A percentile compares a stretch with the other conserved stretches of the same genome.
These are phyloP conservation scores for Camelus bactrianus DNA, from an alignment of 2,113 vertebrate species.

Conservation along the genomic window DNA sequence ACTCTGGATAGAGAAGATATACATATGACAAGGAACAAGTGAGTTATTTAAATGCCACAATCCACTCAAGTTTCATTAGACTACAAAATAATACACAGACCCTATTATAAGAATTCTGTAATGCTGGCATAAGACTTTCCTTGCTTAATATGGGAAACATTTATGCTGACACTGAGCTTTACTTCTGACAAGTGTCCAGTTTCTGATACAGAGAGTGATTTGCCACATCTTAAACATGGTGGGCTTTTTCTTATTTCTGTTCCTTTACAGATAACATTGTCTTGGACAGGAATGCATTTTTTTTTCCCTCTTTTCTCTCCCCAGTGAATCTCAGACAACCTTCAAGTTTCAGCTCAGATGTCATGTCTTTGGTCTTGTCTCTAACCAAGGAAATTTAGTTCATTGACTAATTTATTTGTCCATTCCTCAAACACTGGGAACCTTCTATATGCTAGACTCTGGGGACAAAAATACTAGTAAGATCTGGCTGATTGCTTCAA, in stretches of 20 bases:
- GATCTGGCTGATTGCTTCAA: background rate
- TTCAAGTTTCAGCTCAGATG: background rate
- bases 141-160: background rate
- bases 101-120: background rate
- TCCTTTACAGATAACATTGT: background rate
- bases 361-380: background rate
- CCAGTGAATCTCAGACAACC: background rate
- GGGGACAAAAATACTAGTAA: background rate
- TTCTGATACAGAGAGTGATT: slow-evolving; percentile 29
- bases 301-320: background rate
- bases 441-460: background rate
- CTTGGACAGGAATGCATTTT: background rate
- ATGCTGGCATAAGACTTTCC: background rate
- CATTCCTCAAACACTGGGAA: background rate
- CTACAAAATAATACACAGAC: background rate
- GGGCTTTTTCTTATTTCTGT: background rate
- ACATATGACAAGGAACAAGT: background rate
- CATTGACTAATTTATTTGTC: background rate
- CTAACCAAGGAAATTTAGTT: background rate
- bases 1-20: background rate
- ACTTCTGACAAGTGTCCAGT: background rate
- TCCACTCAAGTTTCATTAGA: background rate
- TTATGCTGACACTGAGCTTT: background rate
- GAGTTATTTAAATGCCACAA: background rate
- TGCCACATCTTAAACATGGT: background rate